Conservation (phyloP, 2,797 vertebrate species). For the Rhynchotus rufescens region DNA sequence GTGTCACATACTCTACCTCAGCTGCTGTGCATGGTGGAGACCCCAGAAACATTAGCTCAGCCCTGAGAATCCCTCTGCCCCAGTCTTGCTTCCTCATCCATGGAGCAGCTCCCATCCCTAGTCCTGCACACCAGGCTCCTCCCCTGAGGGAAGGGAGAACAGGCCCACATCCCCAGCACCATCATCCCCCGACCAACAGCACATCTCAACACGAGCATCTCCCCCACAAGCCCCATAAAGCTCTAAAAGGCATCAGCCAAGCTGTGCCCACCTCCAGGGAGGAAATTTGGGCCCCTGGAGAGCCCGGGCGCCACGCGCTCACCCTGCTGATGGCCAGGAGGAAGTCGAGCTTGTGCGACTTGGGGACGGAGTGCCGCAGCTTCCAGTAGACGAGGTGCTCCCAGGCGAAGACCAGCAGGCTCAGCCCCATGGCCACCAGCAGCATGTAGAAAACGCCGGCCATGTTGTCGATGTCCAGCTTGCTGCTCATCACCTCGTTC, state of each 20-base stretch:
- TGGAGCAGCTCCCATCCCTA: background rate
- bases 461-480: conserved; percentile 99
- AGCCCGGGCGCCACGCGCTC: conserved; percentile 10
- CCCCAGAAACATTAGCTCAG: too few species aligned
- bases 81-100: too few species aligned
- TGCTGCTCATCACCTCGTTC: conserved; percentile 98
- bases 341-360: conserved; percentile 89
- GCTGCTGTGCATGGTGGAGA: too few species aligned
- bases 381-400: conserved; percentile 98
- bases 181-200: background rate
- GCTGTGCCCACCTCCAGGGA: fast-evolving
- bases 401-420: conserved; percentile 96
- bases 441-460: conserved; percentile 99
- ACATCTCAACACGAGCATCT: background rate
- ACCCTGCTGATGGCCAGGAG: conserved; percentile 97
- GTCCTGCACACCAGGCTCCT: background rate
- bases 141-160: too few species aligned
- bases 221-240: fast-evolving
- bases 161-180: background rate
- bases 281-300: fast-evolving
- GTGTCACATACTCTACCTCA: background rate
- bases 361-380: conserved; percentile 89
- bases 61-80: background rate
- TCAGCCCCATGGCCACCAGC: conserved; percentile 98
- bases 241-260: background rate